Conservation (phyloP, 2,113 vertebrate genomes). For the Vidua macroura region DNA sequence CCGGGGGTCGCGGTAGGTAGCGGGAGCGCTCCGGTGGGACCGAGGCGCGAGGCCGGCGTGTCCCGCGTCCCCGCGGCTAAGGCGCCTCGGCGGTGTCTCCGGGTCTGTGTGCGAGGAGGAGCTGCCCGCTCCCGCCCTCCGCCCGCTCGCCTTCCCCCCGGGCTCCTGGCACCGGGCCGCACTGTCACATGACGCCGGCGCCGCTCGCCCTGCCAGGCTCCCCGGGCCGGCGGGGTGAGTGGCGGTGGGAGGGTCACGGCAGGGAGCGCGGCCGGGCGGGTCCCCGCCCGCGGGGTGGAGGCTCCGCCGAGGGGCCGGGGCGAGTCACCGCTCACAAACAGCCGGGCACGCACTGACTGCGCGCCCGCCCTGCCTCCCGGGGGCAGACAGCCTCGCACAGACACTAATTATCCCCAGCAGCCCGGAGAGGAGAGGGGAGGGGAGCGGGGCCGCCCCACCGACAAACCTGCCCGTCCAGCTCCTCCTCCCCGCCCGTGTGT, state of each 20-base stretch:
- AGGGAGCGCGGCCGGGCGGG: constrained; percentile 51
- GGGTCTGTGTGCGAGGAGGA: background rate
- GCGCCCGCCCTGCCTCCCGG: constrained; percentile 66
- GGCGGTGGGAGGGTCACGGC: constrained; percentile 58
- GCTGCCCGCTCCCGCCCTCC: constrained; percentile 37
- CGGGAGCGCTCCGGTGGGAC: background rate
- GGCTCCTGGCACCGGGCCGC: constrained; percentile 54
- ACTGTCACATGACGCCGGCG: constrained; percentile 56
- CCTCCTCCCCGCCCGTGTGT: constrained; percentile 20
- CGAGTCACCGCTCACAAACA: constrained; percentile 20
- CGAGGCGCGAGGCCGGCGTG: background rate
- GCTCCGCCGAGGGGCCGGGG: constrained; percentile 27
- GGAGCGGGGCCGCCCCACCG: background rate
- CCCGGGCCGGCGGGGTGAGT: constrained; percentile 36
- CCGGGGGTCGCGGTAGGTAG: background rate
- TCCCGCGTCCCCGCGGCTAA: constrained; percentile 20
- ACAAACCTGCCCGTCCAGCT: constrained; percentile 64
- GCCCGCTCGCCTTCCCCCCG: constrained; percentile 18
- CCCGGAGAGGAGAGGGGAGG: background rate
- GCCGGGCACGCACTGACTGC: constrained; percentile 23
- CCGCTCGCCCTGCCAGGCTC: constrained; percentile 56
- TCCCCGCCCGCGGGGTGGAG: constrained; percentile 62
- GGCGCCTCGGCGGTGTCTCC: background rate
- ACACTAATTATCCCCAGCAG: constrained; percentile 66
- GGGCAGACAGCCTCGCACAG: constrained; percentile 59